Evolutionary conservation across 2,888 invertebrate genomes (phyloP).

Genomic region (Ophion costatus): DNA sequence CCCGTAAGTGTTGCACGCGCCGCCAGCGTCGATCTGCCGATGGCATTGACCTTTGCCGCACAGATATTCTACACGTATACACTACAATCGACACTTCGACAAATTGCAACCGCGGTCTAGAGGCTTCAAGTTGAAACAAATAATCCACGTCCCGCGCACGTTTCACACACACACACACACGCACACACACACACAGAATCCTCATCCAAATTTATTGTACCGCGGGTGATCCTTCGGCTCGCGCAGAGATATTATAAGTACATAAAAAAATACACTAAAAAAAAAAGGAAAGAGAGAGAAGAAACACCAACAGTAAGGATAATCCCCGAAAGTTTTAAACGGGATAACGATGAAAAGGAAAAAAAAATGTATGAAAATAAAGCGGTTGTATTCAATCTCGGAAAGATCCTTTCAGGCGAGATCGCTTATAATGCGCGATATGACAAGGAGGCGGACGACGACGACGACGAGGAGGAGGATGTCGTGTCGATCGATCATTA

Average conservation of each 20-base stretch:
- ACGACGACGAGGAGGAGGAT: not conserved
- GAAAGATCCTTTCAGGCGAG: not conserved
- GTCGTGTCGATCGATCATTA: conserved; percentile 6
- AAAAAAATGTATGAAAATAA: not conserved
- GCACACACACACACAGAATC: too few relatives aligned
- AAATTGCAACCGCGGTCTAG: conserved; percentile 50
- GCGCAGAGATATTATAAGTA: too few relatives aligned
- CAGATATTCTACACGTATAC: conserved; percentile 15
- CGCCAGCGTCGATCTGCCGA: conserved; percentile 43
- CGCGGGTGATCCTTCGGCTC: not conserved
- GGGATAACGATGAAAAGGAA: not conserved
- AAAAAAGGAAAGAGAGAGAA: too few relatives aligned
- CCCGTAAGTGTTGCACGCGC: conserved; percentile 63
- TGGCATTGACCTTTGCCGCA: conserved; percentile 63
- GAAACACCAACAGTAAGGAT: not conserved
- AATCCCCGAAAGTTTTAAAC: not conserved
- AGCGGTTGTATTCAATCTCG: not conserved
- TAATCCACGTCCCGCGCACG: conserved; percentile 12
- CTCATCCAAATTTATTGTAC: conserved; percentile 10
- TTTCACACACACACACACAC: not conserved
- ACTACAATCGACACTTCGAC: conserved; percentile 48
- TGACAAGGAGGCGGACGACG: not conserved
- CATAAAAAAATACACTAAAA: too few relatives aligned
- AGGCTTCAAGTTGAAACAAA: conserved; percentile 32
- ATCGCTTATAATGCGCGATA: not conserved